Base-by-base conservation (phyloP, 1,140 invertebrate species). In the Penaeus japonicus region DNA sequence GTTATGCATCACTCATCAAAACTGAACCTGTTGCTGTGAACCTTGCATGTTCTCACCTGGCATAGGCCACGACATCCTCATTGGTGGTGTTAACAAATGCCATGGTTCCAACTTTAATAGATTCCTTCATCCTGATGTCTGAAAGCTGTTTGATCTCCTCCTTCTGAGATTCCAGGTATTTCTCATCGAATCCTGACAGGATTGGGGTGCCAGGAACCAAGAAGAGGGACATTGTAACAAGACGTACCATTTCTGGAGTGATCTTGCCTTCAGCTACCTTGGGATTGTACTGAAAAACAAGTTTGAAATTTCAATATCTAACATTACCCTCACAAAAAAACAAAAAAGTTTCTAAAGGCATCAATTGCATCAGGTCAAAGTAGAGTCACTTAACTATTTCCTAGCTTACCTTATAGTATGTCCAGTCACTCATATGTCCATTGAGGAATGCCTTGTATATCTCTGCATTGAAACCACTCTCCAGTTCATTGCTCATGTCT, bases 31-130 rank as follows among this genome's bases (percentile, higher is more conserved):
- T 12, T 12, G 47, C 47, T 47, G n/a, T n/a, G n/a, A n/a, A n/a
- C n/a, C n/a, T n/a, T n/a, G n/a, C n/a, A n/a, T n/a, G n/a, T n/a
- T 47, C 79, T 84, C 20, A 88, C 87, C 87, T 88, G 70, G 81
- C 87, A 84, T 39, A 88, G 7, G 87, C 87, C 22, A 88, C 39
- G 27, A 88, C 87, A 70, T 59, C 39, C 15, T 83, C 80, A 4
- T 27, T 22, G 17, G 79, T 65, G 53, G 20, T 59, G 5, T 84
- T 82, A 20, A 59, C 70, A 77, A 88, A 88, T 18, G 32, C 62
- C 79, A 88, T 84, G 70, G 59, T 78, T 62, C 87, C 87, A 30
- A 88, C 35, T 83, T 88, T 39, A 5, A 88, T 81, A 2, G 87
- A 88, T 32, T 88, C 87, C 54, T 88, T 88, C 70, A 77, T 70